Evolutionary conservation across 2,888 invertebrate species (phyloP).

Genomic region (Agrotis clavis): DNA sequence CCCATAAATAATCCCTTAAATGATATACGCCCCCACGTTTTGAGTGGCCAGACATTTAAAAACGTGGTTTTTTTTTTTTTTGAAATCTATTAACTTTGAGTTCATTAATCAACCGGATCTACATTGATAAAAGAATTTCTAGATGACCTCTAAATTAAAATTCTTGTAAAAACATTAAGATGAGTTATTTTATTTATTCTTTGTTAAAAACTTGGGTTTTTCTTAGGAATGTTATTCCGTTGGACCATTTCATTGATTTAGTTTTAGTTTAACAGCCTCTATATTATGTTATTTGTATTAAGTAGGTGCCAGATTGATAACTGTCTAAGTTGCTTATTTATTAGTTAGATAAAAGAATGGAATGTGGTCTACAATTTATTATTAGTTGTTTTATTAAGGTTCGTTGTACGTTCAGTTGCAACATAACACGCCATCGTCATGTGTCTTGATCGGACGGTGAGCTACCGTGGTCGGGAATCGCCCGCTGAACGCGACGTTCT

Average conservation of each 20-base stretch:
- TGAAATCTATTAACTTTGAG: too few species aligned
- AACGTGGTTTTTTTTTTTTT: too few species aligned
- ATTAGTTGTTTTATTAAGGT: too few species aligned
- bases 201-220: slow-evolving; percentile 35
- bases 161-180: slow-evolving; percentile 2
- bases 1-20: too few species aligned
- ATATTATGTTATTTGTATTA: slow-evolving; percentile 11
- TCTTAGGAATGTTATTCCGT: slow-evolving; percentile 47
- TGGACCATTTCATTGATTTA: slow-evolving; percentile 20
- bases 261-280: not conserved
- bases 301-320: slow-evolving; percentile 18
- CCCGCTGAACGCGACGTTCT: too few species aligned
- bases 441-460: too few species aligned
- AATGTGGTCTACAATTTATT: slow-evolving; percentile 13
- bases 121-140: slow-evolving; percentile 7
- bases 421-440: too few species aligned
- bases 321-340: slow-evolving; percentile 15
- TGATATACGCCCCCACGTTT: too few species aligned
- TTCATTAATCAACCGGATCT: slow-evolving; percentile 29
- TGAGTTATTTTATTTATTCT: slow-evolving; percentile 20
- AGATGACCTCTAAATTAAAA: slow-evolving; percentile 11
- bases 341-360: not conserved
- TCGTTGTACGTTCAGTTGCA: too few species aligned
- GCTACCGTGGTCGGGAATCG: too few species aligned
- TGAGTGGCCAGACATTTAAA: too few species aligned